A percentile compares a stretch with the other conserved stretches of the same genome.
phyloP scores from a whole-genome alignment of 1,140 invertebrate species.

The Globodera rostochiensis region DNA sequence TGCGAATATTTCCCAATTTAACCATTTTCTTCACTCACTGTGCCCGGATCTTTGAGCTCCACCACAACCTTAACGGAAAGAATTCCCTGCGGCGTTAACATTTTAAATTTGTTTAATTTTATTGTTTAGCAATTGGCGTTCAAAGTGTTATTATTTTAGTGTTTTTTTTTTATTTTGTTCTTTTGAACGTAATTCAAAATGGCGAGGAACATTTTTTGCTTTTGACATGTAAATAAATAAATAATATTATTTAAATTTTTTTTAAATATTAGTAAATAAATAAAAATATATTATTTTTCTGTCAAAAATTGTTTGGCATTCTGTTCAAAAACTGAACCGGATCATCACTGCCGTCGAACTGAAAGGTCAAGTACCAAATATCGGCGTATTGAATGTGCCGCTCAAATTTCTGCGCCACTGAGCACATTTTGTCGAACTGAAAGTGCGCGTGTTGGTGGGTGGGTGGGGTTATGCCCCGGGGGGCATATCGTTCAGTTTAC shows the following conservation, averaged over 20 bases:
- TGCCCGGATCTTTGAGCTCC: constrained; percentile 39
- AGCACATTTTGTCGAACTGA: constrained; percentile 39
- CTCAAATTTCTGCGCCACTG: constrained; percentile 32
- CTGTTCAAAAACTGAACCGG: not conserved
- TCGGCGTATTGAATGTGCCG: constrained; percentile 42
- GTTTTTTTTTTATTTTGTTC: not conserved
- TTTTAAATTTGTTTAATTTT: too few species aligned
- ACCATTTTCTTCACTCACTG: constrained; percentile 26
- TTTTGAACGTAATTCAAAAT: too few species aligned
- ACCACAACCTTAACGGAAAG: constrained; percentile 12
- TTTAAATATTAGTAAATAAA: too few species aligned
- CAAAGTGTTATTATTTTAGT: too few species aligned
- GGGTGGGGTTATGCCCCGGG: not conserved
- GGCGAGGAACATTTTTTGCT: not conserved
- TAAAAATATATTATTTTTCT: too few species aligned
- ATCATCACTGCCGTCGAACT: constrained; percentile 1
- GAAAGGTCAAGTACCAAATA: constrained; percentile 35
- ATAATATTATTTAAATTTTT: too few species aligned
- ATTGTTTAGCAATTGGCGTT: too few species aligned
- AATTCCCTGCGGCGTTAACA: too few species aligned
- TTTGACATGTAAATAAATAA: too few species aligned
- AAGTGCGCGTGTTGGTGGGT: not conserved
- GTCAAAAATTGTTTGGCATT: too few species aligned
- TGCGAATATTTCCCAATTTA: constrained; percentile 15
- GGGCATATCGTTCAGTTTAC: constrained; percentile 18